Conservation (phyloP, 2,113 vertebrate genomes). For the Austrofundulus limnaeus region DNA sequence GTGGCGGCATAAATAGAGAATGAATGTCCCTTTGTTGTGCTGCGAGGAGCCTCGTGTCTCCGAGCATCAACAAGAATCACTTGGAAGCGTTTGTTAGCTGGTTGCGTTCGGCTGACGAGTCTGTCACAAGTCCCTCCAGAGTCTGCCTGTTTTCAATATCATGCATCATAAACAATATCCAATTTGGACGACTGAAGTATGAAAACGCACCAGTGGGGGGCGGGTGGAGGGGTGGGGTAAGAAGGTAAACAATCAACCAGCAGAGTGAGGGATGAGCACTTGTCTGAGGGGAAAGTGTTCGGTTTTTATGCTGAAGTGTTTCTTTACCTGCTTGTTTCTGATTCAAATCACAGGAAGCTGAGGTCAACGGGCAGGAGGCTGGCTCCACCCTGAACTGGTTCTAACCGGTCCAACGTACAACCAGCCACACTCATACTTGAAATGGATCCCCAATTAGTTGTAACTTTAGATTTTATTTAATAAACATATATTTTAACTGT, state of each 20-base stretch:
- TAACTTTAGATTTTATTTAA: no score
- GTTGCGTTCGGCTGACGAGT: constrained; percentile 57
- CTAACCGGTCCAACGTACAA: no score
- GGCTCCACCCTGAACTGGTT: no score
- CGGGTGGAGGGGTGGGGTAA: no score
- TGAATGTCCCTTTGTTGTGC: constrained; percentile 68
- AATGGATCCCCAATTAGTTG: no score
- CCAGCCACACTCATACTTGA: no score
- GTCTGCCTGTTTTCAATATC: constrained; percentile 66
- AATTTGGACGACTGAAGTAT: constrained; percentile 68
- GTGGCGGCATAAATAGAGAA: constrained; percentile 67
- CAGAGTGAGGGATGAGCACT: constrained; percentile 45
- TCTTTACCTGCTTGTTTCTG: no score
- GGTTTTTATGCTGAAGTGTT: neutral
- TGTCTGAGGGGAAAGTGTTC: constrained; percentile 21
- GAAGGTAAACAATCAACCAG: constrained; percentile 55
- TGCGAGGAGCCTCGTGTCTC: constrained; percentile 60
- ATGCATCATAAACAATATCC: constrained; percentile 73
- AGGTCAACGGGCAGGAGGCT: neutral
- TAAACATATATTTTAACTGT: no score
- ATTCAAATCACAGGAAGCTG: neutral
- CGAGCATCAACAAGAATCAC: constrained; percentile 63
- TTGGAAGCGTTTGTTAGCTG: constrained; percentile 64
- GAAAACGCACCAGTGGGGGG: constrained; percentile 50
- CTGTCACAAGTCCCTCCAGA: constrained; percentile 55